Percentiles rank a stretch among this genome's conserved stretches.
Conservation (phyloP, 2,888 invertebrate species). For the Leptarthrus brevirostris region DNA sequence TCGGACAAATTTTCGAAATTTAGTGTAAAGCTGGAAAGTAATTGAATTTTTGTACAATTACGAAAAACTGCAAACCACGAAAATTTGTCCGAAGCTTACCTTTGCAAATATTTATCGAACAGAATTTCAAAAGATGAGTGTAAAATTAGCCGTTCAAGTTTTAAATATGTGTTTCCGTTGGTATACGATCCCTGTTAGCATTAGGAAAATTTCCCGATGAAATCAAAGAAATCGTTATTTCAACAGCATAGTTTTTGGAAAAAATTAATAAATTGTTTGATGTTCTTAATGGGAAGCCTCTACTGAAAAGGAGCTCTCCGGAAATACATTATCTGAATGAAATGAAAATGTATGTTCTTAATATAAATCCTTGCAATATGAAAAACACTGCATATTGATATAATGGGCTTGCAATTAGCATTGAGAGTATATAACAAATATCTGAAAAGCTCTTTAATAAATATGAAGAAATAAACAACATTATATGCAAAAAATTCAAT, state of each 20-base stretch:
- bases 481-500: not conserved
- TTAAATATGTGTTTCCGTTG: conserved; percentile 24
- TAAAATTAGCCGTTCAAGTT: no score
- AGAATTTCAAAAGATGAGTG: conserved; percentile 54
- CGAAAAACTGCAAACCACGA: conserved; percentile 20
- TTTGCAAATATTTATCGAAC: conserved; percentile 49
- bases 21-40: conserved; percentile 34
- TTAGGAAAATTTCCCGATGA: no score
- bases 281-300: not conserved
- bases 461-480: not conserved
- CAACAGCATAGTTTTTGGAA: conserved; percentile 3
- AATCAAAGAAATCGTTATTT: not conserved
- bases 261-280: conserved; percentile 27
- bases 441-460: not conserved
- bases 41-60: conserved; percentile 39
- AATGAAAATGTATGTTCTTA: not conserved
- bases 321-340: not conserved
- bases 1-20: no score
- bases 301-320: not conserved
- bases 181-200: conserved; percentile 1
- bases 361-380: not conserved
- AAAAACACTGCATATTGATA: not conserved
- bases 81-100: conserved; percentile 48
- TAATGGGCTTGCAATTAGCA: not conserved
- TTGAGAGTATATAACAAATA: not conserved